Evolutionary conservation across 2,888 invertebrate genomes (phyloP), one percentile per base, ranked within the genome.

Genomic region (Metalampra italica): DNA sequence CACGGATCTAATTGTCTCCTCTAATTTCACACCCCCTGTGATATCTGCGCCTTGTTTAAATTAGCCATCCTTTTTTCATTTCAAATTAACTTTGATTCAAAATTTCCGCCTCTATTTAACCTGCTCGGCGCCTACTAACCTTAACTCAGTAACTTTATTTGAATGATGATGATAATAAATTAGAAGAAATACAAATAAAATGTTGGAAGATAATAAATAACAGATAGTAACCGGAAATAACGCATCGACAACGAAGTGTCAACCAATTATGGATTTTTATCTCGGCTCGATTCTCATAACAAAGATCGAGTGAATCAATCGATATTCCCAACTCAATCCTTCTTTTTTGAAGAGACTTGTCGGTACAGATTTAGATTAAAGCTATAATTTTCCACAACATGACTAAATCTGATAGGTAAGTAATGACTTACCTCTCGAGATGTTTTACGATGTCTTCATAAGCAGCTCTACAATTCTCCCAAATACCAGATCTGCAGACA

Each of bases 371-470:
- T 40, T 52, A 36, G 40, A 8, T 5, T 22, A 22, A 3, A 22
- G 22, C 22, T 22, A 22, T 22, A 22, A 22, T 22, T 22, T 3
- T 22, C 22, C 3, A 3, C 5, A 22, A 22, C 5, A 22, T 22
- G 2, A 22, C 22, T 22, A 32, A 11, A 5, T 3, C 45, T 36
- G 34, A 29, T 46, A 50, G 36, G 39, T 40, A 49, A 41, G 45
- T 43, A 48, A 51, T 51, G 32, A 83, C 94, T 91, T 93, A 96
- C 95, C 97, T 95, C 92, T 97, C 97, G 80, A 97, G 93, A 85
- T 97, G 97, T 91, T 97, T 97, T 68, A 97, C 96, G 86, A 97
- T 96, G 90, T 97, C 97, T 90, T 97, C 97, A 87, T 97, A 97
- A 67, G 96, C 96, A 61, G 96, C 96, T 87, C 96, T 93, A 91